These are phyloP conservation scores for Strix occidentalis DNA, from an alignment of 2,797 vertebrate species.

Conservation along the genomic window DNA sequence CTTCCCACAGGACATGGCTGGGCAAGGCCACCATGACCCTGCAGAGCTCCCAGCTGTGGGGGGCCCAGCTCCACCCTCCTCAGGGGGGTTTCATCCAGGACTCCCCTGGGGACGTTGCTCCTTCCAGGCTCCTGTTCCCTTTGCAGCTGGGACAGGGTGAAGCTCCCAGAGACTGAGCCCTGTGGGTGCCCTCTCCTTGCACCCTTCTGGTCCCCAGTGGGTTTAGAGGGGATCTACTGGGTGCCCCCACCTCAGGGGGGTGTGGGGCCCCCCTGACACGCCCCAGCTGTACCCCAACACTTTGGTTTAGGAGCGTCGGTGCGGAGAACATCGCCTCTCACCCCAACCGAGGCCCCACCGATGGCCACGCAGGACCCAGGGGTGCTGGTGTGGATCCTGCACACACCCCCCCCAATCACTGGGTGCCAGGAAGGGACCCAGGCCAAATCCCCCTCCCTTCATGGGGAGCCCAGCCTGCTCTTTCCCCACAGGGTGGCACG, in stretches of 20 bases:
- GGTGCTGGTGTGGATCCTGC: not conserved
- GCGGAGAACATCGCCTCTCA: not conserved
- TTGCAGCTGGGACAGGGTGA: not conserved
- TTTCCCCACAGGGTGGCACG: not conserved
- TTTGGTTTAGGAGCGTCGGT: not conserved
- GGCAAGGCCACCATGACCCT: accelerated
- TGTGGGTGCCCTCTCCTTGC: not conserved
- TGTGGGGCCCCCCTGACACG: accelerated
- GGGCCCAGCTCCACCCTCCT: not conserved
- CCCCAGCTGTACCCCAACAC: not conserved
- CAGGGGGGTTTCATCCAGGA: not conserved
- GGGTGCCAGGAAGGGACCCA: not conserved
- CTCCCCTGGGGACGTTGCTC: accelerated
- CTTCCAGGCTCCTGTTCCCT: not conserved
- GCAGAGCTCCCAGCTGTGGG: not conserved
- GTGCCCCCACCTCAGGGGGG: not conserved
- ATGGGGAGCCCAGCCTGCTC: not conserved
- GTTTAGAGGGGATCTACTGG: accelerated
- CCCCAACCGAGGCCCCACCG: not conserved
- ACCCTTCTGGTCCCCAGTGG: too few relatives aligned
- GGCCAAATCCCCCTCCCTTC: not conserved
- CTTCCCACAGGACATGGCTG: accelerated
- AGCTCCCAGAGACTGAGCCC: not conserved
- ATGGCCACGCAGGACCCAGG: not conserved
- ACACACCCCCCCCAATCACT: not conserved